Evolutionary conservation across 2,797 vertebrate species (phyloP).

Genomic region (Neoniphon sammara): DNA sequence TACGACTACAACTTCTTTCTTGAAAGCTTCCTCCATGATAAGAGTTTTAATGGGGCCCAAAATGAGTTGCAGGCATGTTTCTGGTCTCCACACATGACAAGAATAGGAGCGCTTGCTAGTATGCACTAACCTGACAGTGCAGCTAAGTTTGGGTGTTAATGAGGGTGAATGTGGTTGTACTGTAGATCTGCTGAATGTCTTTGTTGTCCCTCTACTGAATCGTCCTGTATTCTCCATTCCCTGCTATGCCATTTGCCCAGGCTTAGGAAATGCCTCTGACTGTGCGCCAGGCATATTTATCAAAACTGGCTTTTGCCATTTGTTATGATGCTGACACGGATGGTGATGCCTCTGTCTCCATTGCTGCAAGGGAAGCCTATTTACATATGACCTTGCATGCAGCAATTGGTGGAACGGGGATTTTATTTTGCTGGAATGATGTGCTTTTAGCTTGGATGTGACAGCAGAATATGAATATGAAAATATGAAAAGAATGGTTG

Average conservation of each 20-base stretch:
- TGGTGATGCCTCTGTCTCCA: slow-evolving; percentile 48
- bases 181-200: slow-evolving; percentile 7
- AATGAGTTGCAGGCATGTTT: slow-evolving; percentile 12
- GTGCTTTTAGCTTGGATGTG: slow-evolving; percentile 75
- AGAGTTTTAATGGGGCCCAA: slow-evolving; percentile 38
- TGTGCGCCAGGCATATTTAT: slow-evolving; percentile 66
- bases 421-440: slow-evolving; percentile 69
- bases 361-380: slow-evolving; percentile 61
- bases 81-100: slow-evolving; percentile 18
- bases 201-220: neutral
- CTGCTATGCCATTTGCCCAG: slow-evolving; percentile 47
- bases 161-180: slow-evolving; percentile 22
- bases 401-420: slow-evolving; percentile 57
- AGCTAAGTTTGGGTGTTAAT: neutral
- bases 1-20: slow-evolving; percentile 28
- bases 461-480: slow-evolving; percentile 76
- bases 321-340: slow-evolving; percentile 49
- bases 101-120: neutral
- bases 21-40: slow-evolving; percentile 24
- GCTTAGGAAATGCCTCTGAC: slow-evolving; percentile 38
- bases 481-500: slow-evolving; percentile 64
- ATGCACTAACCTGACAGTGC: neutral
- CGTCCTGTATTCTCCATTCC: slow-evolving; percentile 26
- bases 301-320: slow-evolving; percentile 56
- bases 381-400: slow-evolving; percentile 78